These are phyloP conservation scores for Drosophila santomea DNA, from an alignment of 1,140 invertebrate species.

Conservation along the genomic window DNA sequence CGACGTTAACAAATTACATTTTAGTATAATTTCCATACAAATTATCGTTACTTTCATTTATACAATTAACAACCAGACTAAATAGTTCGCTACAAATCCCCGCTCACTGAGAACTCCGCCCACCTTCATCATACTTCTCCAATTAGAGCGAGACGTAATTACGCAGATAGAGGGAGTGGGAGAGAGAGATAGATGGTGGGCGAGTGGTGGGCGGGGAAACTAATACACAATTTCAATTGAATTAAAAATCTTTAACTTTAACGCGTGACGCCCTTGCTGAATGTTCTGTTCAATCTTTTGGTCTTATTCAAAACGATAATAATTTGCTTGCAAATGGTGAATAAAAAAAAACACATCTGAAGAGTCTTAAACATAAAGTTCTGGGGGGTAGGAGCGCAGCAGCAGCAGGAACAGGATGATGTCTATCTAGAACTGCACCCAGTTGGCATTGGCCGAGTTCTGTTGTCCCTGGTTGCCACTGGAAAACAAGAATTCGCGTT, in stretches of 20 bases:
- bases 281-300: conserved; percentile 31
- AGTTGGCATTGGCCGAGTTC: conserved; percentile 87
- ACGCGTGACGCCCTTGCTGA: conserved; percentile 53
- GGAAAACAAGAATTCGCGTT: conserved; percentile 27
- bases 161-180: neutral
- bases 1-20: conserved; percentile 48
- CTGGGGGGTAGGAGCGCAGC: conserved; percentile 25
- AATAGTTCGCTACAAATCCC: conserved; percentile 50
- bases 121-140: neutral
- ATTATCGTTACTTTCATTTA: conserved; percentile 43
- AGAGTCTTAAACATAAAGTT: conserved; percentile 26
- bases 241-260: conserved; percentile 65
- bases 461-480: conserved; percentile 85
- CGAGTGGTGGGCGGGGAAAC: conserved; percentile 29
- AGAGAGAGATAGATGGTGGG: neutral
- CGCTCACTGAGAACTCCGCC: conserved; percentile 36
- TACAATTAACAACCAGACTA: conserved; percentile 61
- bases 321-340: conserved; percentile 12
- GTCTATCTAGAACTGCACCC: conserved; percentile 89
- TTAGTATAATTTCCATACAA: conserved; percentile 28
- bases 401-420: conserved; percentile 43
- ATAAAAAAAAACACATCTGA: conserved; percentile 22
- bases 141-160: conserved; percentile 14
- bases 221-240: conserved; percentile 57
- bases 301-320: conserved; percentile 20